Conservation (phyloP, 2,113 vertebrate species). For the Pan paniscus region DNA sequence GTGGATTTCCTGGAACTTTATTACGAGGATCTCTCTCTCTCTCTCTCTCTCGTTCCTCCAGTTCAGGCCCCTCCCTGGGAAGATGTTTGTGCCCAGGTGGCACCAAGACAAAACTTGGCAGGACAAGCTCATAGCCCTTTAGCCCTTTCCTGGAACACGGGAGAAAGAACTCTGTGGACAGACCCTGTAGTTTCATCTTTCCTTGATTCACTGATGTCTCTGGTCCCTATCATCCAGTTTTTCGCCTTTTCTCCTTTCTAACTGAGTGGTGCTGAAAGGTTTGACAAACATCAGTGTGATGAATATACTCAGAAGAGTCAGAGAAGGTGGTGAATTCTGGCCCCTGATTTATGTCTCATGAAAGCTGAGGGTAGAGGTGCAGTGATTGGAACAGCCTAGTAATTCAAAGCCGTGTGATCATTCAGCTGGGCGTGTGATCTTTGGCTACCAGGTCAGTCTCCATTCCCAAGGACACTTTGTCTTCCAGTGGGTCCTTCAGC, state of each 20-base stretch:
- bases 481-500: not conserved
- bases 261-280: not conserved
- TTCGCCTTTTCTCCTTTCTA: not conserved
- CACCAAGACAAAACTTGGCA: not conserved
- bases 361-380: not conserved
- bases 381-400: not conserved
- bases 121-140: not conserved
- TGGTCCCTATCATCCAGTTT: not conserved
- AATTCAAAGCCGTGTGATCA: not conserved
- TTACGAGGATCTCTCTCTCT: not conserved
- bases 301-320: not conserved
- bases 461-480: not conserved
- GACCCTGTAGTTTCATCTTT: not conserved
- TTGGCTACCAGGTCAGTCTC: not conserved
- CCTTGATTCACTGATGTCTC: not conserved
- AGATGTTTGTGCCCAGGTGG: not conserved
- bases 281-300: not conserved
- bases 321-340: not conserved
- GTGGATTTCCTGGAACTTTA: not conserved
- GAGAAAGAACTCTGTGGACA: not conserved
- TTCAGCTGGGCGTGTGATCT: not conserved
- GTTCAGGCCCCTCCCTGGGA: not conserved
- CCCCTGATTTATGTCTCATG: not conserved
- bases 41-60: not conserved
- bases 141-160: not conserved